Base-by-base conservation (phyloP, 2,888 invertebrate genomes). In the Cryptocheilus praepositus region DNA sequence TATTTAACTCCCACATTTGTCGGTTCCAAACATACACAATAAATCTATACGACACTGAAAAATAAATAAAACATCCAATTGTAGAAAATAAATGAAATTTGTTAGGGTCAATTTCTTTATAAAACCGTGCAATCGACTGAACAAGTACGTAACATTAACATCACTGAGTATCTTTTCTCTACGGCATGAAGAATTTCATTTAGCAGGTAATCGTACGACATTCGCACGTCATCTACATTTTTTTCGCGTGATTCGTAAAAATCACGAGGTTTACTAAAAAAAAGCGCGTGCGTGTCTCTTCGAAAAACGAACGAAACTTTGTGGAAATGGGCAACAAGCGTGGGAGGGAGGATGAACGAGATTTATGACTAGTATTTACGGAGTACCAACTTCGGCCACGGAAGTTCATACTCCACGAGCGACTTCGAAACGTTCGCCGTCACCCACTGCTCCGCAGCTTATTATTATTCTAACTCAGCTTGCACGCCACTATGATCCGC, bases 321-420 rank as follows among this genome's bases (percentile, higher is more conserved):
- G 36, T 8, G 36, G 36, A 7, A 36, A 36, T 4, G 21, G 53
- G 57, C 18, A 57, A 52, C 59, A 55, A 67, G 57, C 66, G 63
- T 51, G 70, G 71, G 73, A 69, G 76, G 77, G 75, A 73, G 76
- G 60, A 78, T 68, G 64, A 74, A 73, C 70, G 67, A 76, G 73
- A 76, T 79, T 79, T 84, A 79, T 86, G 86, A 86, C 86, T 86
- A 86, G 86, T 81, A 86, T 86, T 83, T 82, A 83, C 79, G 81
- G 79, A 82, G 58, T 67, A 64, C 45, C 51, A n/a, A 46, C 66
- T 66, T 58, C 68, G 13, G 21, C 19, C 28, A 15, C 25, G 61
- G 53, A 72, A 66, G 68, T 61, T 62, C 18, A 62, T 67, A 57
- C 67, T 66, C 62, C 67, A 64, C 70, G 56, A 67, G 45, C 58